A percentile compares a stretch with the other conserved stretches of the same genome.
phyloP scores from a whole-genome alignment of 2,113 vertebrate species.

The Meriones unguiculatus region DNA sequence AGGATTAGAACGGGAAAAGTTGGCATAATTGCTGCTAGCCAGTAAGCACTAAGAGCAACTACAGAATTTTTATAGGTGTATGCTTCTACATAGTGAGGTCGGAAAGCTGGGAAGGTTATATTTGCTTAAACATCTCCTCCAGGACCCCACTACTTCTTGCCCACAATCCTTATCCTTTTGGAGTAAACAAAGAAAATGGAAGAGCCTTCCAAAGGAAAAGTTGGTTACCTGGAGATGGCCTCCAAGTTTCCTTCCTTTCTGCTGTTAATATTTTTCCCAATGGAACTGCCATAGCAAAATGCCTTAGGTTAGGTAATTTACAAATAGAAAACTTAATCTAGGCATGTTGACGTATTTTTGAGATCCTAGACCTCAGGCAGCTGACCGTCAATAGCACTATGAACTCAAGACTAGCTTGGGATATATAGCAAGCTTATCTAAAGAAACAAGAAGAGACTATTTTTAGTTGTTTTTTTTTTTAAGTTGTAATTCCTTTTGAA shows the following conservation, averaged over 20 bases:
- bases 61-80: not conserved
- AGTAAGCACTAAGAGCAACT: not conserved
- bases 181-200: conserved; percentile 40
- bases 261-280: not conserved
- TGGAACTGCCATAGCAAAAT: not conserved
- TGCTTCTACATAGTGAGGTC: conserved; percentile 36
- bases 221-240: conserved; percentile 11
- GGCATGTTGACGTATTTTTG: not conserved
- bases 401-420: not conserved
- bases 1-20: not conserved
- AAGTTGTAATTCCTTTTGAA: not conserved
- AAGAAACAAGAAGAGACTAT: not conserved
- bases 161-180: not conserved
- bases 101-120: conserved; percentile 47
- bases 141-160: not conserved
- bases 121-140: conserved; percentile 24
- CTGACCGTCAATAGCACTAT: not conserved
- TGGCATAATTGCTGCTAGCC: conserved; percentile 1
- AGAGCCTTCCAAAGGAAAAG: conserved; percentile 39
- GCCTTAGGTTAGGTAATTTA: not conserved
- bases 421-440: not conserved
- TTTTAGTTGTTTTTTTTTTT: conserved; percentile 16
- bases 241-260: conserved; percentile 22
- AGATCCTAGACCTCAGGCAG: not conserved
- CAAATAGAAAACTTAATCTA: not conserved